Conservation (phyloP, 2,888 invertebrate species). For the Hirtodrosophila confusa region DNA sequence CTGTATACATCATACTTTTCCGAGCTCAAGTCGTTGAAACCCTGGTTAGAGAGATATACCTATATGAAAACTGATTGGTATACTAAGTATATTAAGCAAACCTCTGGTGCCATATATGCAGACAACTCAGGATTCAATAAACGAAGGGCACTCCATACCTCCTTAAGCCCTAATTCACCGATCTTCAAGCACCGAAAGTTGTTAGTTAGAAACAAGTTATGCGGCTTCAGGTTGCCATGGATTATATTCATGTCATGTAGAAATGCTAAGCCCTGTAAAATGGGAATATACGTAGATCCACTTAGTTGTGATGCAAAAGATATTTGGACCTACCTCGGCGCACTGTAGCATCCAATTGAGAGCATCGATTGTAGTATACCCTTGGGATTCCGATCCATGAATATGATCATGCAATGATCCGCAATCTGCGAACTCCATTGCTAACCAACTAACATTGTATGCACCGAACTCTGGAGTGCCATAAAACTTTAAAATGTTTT, state of each 20-base stretch:
- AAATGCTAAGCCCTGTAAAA: constrained; percentile 13
- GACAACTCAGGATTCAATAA: no score
- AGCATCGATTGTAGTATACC: constrained; percentile 3
- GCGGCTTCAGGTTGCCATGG: no score
- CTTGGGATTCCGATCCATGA: not conserved
- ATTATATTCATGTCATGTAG: constrained; percentile 9
- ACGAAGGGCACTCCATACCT: not conserved
- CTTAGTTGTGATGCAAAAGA: not conserved
- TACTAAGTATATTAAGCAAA: not conserved
- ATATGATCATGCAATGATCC: constrained; percentile 10
- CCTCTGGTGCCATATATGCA: constrained; percentile 11
- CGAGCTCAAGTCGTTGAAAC: not conserved
- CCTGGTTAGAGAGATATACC: no score
- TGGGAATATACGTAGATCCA: not conserved
- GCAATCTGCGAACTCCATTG: constrained; percentile 15
- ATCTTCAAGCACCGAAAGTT: no score
- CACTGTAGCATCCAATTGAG: constrained; percentile 20
- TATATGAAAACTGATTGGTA: no score
- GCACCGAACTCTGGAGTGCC: not conserved
- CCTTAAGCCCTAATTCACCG: no score
- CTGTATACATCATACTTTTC: constrained; percentile 18
- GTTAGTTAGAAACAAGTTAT: no score
- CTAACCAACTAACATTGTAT: not conserved
- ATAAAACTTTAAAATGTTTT: constrained; percentile 18
- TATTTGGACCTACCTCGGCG: constrained; percentile 1